A percentile compares a stretch with the other conserved stretches of the same genome.
phyloP scores from a whole-genome alignment of 2,888 invertebrate species.

The Labia minor region DNA sequence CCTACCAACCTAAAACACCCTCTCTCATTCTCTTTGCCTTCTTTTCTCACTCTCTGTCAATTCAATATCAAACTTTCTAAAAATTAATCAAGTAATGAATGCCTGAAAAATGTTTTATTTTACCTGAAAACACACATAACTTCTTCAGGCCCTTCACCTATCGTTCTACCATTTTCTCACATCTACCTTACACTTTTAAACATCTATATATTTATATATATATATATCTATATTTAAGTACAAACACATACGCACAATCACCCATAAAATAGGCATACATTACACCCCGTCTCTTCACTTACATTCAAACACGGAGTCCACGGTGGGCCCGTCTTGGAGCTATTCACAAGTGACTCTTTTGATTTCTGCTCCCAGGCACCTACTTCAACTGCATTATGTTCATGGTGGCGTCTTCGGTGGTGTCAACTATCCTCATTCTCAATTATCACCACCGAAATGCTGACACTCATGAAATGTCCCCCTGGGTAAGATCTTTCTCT shows the following conservation, averaged over 20 bases:
- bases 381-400: slow-evolving; percentile 99
- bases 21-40: too few relatives aligned
- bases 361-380: slow-evolving; percentile 50
- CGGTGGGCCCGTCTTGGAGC: neutral
- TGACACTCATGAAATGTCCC: slow-evolving; percentile 94
- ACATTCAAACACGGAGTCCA: neutral
- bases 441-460: slow-evolving; percentile 96
- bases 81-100: too few relatives aligned
- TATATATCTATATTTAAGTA: too few relatives aligned
- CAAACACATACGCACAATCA: neutral
- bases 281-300: neutral
- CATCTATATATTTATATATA: too few relatives aligned
- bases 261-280: neutral
- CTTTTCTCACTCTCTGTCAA: too few relatives aligned
- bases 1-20: too few relatives aligned
- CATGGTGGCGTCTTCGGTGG: slow-evolving; percentile 97
- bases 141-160: too few relatives aligned
- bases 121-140: too few relatives aligned
- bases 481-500: slow-evolving; percentile 61
- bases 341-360: neutral
- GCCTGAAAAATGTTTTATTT: too few relatives aligned
- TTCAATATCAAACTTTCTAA: too few relatives aligned
- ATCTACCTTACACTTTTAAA: too few relatives aligned
- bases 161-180: too few relatives aligned
- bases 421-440: slow-evolving; percentile 92